Evolutionary conservation across 2,113 vertebrate species (phyloP), one percentile per base, ranked within the genome.

Genomic region (Dromas ardeola): DNA sequence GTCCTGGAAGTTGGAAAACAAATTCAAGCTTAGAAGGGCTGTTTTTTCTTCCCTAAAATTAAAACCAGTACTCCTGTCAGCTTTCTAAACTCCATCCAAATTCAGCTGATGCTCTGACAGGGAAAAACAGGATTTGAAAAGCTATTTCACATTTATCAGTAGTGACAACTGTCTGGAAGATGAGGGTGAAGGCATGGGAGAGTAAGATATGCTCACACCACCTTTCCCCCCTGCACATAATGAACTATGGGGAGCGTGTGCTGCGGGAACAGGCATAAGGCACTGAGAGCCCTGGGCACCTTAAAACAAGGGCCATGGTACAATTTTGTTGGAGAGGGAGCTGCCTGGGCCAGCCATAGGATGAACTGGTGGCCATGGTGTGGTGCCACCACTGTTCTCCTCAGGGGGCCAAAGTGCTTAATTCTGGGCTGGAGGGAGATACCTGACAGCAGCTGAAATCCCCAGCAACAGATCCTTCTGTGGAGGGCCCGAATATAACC

Each of bases 1-100:
- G 81, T 91, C 62, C 77, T 95, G 81, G 91, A 96, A 93, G 62
- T 36, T 67, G 78, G 74, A 97, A 94, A 97, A 95, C 84, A 94
- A 94, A 94, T 81, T 96, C 91, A 81, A 56, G 30, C 58, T 91
- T 88, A 90, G 71, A 34, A 93, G 16, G 20, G 45, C 77, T 95
- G 78, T 38, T 76, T 92, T 66, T 69, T n/a, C 63, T 84, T 55
- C 71, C 15, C n/a, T 91, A 79, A 95, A 97, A 97, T 97, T 95
- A 96, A 97, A 97, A 96, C 71, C 96, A 97, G 91, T 6, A 2
- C 40, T 97, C 42, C 67, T 80, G 42, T 62, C 90, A 91, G 59
- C 66, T 90, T 88, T 78, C 63, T 90, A 90, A 91, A 87, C 34
- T 69, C 66, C 21, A 42, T 77, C 55, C 78, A 94, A 95, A 81